phyloP scores from a whole-genome alignment of 1,140 invertebrate genomes.

The Stegodyphus dumicola region DNA sequence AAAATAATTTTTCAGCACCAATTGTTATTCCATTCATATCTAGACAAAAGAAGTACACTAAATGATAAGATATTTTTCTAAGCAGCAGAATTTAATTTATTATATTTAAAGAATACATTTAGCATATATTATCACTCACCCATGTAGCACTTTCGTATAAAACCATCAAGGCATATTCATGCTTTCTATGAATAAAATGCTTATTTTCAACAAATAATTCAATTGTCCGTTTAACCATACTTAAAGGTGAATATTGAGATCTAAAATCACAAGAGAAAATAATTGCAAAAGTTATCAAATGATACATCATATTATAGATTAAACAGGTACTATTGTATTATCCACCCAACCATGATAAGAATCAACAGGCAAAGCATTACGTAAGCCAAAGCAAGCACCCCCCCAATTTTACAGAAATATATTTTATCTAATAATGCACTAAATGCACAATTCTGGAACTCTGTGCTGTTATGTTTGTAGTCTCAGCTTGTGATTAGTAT shows the following conservation, averaged over 20 bases:
- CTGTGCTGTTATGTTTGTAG: too few species aligned
- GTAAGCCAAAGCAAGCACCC: too few species aligned
- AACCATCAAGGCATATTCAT: conserved; percentile 77
- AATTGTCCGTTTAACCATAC: conserved; percentile 75
- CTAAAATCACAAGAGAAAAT: conserved; percentile 17
- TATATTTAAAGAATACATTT: background rate
- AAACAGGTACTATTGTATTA: too few species aligned
- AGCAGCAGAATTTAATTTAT: background rate
- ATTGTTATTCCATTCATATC: background rate
- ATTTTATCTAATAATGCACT: too few species aligned
- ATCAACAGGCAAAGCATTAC: too few species aligned
- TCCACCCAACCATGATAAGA: too few species aligned
- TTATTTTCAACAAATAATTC: conserved; percentile 78
- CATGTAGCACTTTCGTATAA: conserved; percentile 72
- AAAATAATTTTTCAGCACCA: background rate
- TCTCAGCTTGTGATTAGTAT: too few species aligned
- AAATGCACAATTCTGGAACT: too few species aligned
- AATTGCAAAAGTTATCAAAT: background rate
- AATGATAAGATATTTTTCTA: background rate
- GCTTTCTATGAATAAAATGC: conserved; percentile 73
- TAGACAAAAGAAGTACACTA: background rate
- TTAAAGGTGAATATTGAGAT: conserved; percentile 73
- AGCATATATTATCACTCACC: conserved; percentile 65
- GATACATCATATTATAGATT: too few species aligned
- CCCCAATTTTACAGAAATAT: too few species aligned